A percentile compares a stretch with the other conserved stretches of the same genome.
phyloP scores from a whole-genome alignment of 2,888 invertebrate genomes.

The Syritta pipiens region DNA sequence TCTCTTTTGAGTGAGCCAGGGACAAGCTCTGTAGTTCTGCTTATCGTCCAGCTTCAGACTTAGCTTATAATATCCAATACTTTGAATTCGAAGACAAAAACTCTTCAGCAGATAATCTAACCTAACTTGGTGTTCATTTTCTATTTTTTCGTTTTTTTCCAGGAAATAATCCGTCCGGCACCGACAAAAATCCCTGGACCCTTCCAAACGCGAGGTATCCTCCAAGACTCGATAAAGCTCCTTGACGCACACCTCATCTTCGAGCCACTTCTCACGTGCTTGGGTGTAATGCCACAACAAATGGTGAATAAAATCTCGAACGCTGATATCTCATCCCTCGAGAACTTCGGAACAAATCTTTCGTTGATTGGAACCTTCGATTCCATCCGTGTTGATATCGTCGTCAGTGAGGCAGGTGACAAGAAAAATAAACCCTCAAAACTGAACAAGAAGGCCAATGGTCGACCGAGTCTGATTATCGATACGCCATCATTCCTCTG shows the following conservation, averaged over 20 bases:
- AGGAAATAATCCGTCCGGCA: conserved; percentile 81
- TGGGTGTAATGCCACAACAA: conserved; percentile 95
- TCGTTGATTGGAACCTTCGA: conserved; percentile 92
- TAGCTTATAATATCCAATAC: no score
- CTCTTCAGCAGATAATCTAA: no score
- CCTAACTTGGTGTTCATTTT: no score
- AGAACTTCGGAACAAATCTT: conserved; percentile 92
- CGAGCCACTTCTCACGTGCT: conserved; percentile 92
- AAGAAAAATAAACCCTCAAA: conserved; percentile 80
- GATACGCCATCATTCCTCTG: conserved; percentile 92
- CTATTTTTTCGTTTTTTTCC: no score
- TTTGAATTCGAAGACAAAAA: no score
- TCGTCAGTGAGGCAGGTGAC: conserved; percentile 90
- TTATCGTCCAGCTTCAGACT: no score
- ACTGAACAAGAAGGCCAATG: conserved; percentile 74
- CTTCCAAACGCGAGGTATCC: conserved; percentile 82
- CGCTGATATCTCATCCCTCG: conserved; percentile 85
- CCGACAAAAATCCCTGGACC: conserved; percentile 80
- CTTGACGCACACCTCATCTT: conserved; percentile 96
- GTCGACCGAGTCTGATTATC: conserved; percentile 74
- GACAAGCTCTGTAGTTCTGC: no score
- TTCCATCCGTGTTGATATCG: conserved; percentile 94
- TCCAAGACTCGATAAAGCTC: conserved; percentile 90
- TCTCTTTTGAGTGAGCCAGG: no score
- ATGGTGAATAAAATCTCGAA: conserved; percentile 81